phyloP scores from a whole-genome alignment of 1,140 invertebrate species.

The Formica exsecta region DNA sequence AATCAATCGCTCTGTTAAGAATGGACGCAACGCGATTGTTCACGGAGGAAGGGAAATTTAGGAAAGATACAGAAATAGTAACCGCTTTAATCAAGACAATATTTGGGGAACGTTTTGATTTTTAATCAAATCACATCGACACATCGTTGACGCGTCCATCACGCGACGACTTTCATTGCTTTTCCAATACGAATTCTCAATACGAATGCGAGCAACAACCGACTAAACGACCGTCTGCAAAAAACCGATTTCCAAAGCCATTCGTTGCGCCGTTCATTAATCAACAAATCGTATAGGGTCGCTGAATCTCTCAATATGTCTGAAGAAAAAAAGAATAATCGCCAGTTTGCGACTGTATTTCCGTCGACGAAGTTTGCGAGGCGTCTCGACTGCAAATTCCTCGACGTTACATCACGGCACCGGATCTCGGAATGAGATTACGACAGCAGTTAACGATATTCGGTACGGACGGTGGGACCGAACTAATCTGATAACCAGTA shows the following conservation, averaged over 20 bases:
- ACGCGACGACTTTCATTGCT: slow-evolving; percentile 46
- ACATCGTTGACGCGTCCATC: slow-evolving; percentile 24
- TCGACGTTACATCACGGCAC: slow-evolving; percentile 67
- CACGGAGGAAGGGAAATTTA: neutral
- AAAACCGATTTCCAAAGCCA: slow-evolving; percentile 37
- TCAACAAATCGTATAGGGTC: slow-evolving; percentile 39
- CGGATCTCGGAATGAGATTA: slow-evolving; percentile 71
- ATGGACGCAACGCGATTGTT: neutral
- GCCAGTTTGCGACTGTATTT: slow-evolving; percentile 56
- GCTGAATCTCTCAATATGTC: slow-evolving; percentile 53
- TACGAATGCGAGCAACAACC: slow-evolving; percentile 18
- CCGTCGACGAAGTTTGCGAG: slow-evolving; percentile 61
- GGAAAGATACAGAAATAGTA: neutral
- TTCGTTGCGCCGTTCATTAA: slow-evolving; percentile 54
- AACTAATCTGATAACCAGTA: slow-evolving; percentile 76
- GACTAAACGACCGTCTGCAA: slow-evolving; percentile 37
- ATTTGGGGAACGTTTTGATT: slow-evolving; percentile 20
- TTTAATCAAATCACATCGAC: slow-evolving; percentile 24
- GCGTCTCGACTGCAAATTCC: slow-evolving; percentile 68
- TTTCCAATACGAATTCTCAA: slow-evolving; percentile 35
- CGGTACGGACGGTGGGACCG: slow-evolving; percentile 69
- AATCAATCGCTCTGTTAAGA: neutral
- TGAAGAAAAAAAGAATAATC: slow-evolving; percentile 29
- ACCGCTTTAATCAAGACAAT: neutral
- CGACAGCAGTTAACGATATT: slow-evolving; percentile 76